Evolutionary conservation across 1,140 invertebrate species (phyloP).

Genomic region (Lycorma delicatula): DNA sequence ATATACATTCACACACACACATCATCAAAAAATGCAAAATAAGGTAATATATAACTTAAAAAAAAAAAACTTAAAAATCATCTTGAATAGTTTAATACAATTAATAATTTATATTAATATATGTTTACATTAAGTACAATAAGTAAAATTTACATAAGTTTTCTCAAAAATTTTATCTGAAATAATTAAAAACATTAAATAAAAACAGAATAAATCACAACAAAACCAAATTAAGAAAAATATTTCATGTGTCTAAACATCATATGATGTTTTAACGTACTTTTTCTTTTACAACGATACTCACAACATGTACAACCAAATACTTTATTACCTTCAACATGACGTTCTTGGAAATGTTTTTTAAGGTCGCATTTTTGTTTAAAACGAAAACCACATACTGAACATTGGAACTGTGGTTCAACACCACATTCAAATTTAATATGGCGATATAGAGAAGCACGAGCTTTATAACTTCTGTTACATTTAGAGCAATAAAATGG

Average conservation of each 20-base stretch:
- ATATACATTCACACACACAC: too few species aligned
- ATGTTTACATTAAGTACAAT: too few species aligned
- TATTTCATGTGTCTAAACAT: slow-evolving; percentile 22
- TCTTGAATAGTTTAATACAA: too few species aligned
- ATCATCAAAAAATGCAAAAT: too few species aligned
- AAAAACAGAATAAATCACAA: too few species aligned
- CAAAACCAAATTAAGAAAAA: too few species aligned
- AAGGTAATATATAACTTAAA: too few species aligned
- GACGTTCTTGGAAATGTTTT: not conserved
- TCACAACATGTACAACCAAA: slow-evolving; percentile 39
- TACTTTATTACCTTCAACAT: slow-evolving; percentile 36
- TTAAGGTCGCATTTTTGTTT: slow-evolving; percentile 1
- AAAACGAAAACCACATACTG: slow-evolving; percentile 41
- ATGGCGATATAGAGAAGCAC: slow-evolving; percentile 44
- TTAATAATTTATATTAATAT: too few species aligned
- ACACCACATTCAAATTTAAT: slow-evolving; percentile 45
- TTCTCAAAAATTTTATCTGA: too few species aligned
- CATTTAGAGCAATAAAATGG: slow-evolving; percentile 30
- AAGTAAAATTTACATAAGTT: too few species aligned
- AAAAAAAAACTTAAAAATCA: too few species aligned
- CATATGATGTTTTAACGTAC: slow-evolving; percentile 36
- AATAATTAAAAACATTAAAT: too few species aligned
- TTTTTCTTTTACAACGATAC: slow-evolving; percentile 45
- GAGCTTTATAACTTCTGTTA: slow-evolving; percentile 42
- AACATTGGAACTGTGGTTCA: slow-evolving; percentile 41